Evolutionary conservation across 2,797 vertebrate genomes (phyloP), one percentile per base, ranked within the genome.

Genomic region (Otus scops): DNA sequence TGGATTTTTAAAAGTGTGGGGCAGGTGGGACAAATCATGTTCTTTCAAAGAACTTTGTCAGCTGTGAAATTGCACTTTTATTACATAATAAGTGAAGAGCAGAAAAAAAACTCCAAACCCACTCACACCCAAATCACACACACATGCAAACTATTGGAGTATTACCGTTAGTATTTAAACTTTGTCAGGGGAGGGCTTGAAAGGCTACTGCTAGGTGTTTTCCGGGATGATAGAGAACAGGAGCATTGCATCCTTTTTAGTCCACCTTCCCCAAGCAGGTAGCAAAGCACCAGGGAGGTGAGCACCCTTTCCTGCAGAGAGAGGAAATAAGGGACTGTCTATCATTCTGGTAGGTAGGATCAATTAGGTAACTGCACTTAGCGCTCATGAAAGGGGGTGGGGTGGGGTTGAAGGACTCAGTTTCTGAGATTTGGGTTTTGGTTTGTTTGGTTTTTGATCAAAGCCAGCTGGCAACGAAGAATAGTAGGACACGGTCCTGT

Each of bases 191-290:
- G 24, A 4, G 2, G 1, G 4, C 1, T 10, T 23, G 3, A 24
- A 34, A 39, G 6, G 3, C 2, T 32, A 1, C 0, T 4, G 5
- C 6, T 21, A 11, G 17, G 4, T n/a, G 1, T 70, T 47, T 23
- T 0, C 2, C 1, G 3, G 11, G 4, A 1, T 3, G 13, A 6
- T 3, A 0, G 2, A 20, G 5, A 1, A 2, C 0, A 4, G 7
- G 2, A 39, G 50, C 3, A 2, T 20, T 30, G 4, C 3, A 5
- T 17, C 2, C 2, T 2, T 64, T 39, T 26, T 10, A 7, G 8
- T 3, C 6, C 14, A 6, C 2, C 7, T 51, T 68, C 1, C 3
- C 1, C 2, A 13, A 10, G 22, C 3, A 39, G 23, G 5, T 14
- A 32, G 15, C 1, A 11, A 5, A 27, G 21, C 1, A 1, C 10